phyloP scores from a whole-genome alignment of 1,140 invertebrate species.

The Patella vulgata region DNA sequence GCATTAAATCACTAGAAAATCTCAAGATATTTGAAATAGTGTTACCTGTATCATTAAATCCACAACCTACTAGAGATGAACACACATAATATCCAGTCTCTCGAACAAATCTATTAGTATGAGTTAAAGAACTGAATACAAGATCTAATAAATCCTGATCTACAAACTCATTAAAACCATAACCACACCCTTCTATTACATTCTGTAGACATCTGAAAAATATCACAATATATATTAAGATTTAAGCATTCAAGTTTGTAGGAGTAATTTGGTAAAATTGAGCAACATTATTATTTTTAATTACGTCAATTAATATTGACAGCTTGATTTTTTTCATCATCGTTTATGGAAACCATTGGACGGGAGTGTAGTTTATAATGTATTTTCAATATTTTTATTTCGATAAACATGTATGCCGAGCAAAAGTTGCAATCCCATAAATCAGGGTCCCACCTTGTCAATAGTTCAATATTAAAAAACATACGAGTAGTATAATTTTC shows the following conservation, averaged over 20 bases:
- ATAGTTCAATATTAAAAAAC: too few relatives aligned
- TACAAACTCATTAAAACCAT: slow-evolving; percentile 66
- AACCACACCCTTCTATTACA: slow-evolving; percentile 69
- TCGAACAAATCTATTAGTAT: slow-evolving; percentile 72
- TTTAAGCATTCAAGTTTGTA: too few relatives aligned
- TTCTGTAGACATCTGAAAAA: slow-evolving; percentile 66
- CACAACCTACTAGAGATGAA: slow-evolving; percentile 68
- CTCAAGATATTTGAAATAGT: neutral
- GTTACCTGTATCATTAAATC: slow-evolving; percentile 49
- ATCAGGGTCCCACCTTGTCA: too few relatives aligned
- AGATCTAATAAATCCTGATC: slow-evolving; percentile 69
- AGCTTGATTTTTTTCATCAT: too few relatives aligned
- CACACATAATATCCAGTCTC: slow-evolving; percentile 72
- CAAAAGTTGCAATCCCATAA: too few relatives aligned
- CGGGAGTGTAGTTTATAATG: too few relatives aligned
- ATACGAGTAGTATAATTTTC: too few relatives aligned
- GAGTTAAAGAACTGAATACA: slow-evolving; percentile 68
- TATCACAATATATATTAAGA: neutral
- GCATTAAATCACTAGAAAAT: neutral
- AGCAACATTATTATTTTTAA: too few relatives aligned
- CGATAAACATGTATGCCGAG: too few relatives aligned
- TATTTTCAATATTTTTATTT: too few relatives aligned
- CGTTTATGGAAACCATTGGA: slow-evolving; percentile 21
- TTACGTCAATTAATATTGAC: too few relatives aligned
- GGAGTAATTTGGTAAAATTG: too few relatives aligned